phyloP scores from a whole-genome alignment of 92 coral and sea anemone species.

The Desmophyllum pertusum region DNA sequence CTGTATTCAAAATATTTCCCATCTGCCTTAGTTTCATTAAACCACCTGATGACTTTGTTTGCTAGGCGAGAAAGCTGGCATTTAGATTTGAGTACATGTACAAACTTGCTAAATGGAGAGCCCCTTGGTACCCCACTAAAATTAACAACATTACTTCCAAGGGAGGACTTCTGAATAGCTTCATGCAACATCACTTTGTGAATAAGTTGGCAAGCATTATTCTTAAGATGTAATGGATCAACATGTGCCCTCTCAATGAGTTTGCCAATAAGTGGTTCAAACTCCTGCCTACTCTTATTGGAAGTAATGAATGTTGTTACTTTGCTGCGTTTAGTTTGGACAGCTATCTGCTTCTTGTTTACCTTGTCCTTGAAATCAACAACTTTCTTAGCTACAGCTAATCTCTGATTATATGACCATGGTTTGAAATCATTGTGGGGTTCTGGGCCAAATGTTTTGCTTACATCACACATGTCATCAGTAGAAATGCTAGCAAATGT shows the following conservation, averaged over 20 bases:
- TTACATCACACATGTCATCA: background rate
- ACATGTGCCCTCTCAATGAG: conserved; percentile 33
- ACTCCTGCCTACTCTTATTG: conserved; percentile 12
- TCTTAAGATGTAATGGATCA: conserved; percentile 28
- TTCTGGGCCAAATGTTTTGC: background rate
- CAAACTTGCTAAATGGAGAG: conserved; percentile 43
- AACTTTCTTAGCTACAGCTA: conserved; percentile 27
- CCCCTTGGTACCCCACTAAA: conserved; percentile 11
- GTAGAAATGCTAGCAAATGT: background rate
- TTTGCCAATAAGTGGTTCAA: conserved; percentile 21
- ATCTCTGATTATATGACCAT: conserved; percentile 48
- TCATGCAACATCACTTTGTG: conserved; percentile 30
- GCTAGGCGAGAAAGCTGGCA: conserved; percentile 41
- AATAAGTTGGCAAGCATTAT: conserved; percentile 26
- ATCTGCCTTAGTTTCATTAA: conserved; percentile 57
- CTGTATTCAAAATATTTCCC: conserved; percentile 52
- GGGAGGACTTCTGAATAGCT: conserved; percentile 22
- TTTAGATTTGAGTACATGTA: conserved; percentile 35
- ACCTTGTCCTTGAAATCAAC: conserved; percentile 9
- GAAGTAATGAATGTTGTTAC: conserved; percentile 13
- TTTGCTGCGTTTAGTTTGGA: conserved; percentile 34
- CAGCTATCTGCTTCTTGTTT: conserved; percentile 30
- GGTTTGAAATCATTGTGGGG: conserved; percentile 46
- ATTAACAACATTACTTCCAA: conserved; percentile 16
- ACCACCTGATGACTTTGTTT: conserved; percentile 53